These are phyloP conservation scores for Hirundichthys speculiger DNA, from an alignment of 2,113 vertebrate genomes.

Conservation along the genomic window DNA sequence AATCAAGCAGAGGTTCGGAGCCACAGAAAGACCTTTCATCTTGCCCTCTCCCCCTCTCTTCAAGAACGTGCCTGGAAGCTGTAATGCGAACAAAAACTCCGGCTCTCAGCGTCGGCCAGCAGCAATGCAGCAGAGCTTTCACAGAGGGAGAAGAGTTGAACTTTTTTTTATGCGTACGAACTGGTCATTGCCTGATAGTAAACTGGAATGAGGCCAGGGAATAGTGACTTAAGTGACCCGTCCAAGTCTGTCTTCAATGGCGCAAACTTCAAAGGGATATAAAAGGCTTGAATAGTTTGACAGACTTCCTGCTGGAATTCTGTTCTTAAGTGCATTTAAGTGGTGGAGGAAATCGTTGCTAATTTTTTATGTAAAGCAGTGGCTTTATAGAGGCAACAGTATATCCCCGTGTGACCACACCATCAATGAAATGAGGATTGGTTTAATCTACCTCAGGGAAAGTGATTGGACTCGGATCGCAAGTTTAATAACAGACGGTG, in stretches of 20 bases:
- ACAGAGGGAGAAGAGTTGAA: slow-evolving; percentile 25
- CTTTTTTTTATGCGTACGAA: slow-evolving; percentile 14
- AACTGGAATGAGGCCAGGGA: background rate
- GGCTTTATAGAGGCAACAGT: no score
- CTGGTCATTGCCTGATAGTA: slow-evolving; percentile 4
- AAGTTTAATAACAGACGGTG: no score
- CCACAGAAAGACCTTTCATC: slow-evolving; percentile 51
- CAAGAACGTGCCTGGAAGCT: slow-evolving; percentile 49
- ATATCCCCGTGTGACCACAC: no score
- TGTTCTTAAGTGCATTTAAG: background rate
- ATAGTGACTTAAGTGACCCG: background rate
- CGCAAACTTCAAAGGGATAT: background rate
- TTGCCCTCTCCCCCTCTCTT: slow-evolving; percentile 34
- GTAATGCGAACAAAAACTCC: slow-evolving; percentile 39
- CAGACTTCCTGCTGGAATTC: background rate
- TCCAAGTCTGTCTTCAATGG: background rate
- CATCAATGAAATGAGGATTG: no score
- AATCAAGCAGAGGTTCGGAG: slow-evolving; percentile 35
- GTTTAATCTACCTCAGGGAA: no score
- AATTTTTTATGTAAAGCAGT: no score
- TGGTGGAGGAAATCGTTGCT: no score
- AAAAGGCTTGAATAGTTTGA: background rate
- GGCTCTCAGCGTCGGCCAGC: slow-evolving; percentile 26
- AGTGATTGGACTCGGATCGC: no score
- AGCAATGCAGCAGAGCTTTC: slow-evolving; percentile 23